Percentiles rank a stretch among this genome's conserved stretches.
Conservation (phyloP, 2,888 invertebrate genomes). For the Oasisia sp. region DNA sequence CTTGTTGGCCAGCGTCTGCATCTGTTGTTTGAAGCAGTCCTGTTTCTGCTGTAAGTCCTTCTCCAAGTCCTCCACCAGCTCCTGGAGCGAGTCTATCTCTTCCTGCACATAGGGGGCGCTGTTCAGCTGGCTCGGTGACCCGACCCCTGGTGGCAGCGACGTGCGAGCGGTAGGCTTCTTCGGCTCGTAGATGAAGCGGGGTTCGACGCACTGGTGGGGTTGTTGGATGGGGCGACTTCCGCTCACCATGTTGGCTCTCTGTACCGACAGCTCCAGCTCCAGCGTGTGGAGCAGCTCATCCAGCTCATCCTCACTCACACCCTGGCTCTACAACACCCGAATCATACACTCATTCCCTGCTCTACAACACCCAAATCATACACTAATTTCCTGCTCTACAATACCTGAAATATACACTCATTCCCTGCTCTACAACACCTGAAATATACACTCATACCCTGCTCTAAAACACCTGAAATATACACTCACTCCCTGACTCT, state of each 20-base stretch:
- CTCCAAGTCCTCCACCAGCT: constrained; percentile 30
- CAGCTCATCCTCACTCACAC: constrained; percentile 37
- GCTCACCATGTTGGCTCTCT: constrained; percentile 33
- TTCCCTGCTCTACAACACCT: neutral
- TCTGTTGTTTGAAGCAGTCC: constrained; percentile 34
- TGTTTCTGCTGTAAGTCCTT: constrained; percentile 35
- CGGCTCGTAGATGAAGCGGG: constrained; percentile 7
- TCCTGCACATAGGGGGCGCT: constrained; percentile 28
- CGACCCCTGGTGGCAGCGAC: constrained; percentile 21
- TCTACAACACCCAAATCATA: neutral
- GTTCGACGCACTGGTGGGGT: neutral
- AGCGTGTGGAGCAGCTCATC: constrained; percentile 36
- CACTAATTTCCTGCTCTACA: neutral
- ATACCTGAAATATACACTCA: neutral
- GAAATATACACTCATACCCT: too few relatives aligned
- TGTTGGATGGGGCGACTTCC: neutral
- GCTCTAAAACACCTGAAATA: too few relatives aligned
- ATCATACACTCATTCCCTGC: neutral
- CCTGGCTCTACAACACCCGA: constrained; percentile 27
- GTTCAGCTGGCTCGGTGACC: constrained; percentile 14
- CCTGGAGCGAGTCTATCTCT: constrained; percentile 29
- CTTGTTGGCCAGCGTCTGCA: constrained; percentile 34
- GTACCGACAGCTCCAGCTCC: constrained; percentile 39
- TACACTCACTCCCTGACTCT: too few relatives aligned
- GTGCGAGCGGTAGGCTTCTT: neutral